phyloP scores from a whole-genome alignment of 2,797 vertebrate genomes.

The Enteromius argenteus region DNA sequence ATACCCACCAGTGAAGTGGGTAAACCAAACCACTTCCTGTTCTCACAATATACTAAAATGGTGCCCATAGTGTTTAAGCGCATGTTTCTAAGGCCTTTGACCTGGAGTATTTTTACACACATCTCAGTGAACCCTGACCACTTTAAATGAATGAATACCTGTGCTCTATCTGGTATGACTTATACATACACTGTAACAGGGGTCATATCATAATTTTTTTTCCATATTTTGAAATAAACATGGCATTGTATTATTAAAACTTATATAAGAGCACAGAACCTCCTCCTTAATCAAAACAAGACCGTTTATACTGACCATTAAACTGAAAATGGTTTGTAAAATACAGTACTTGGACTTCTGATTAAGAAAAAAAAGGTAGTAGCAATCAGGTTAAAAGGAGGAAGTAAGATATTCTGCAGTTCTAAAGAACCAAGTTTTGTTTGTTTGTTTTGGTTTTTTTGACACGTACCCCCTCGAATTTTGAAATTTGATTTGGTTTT shows the following conservation, averaged over 20 bases:
- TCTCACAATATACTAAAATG: slow-evolving; percentile 13
- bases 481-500: background rate
- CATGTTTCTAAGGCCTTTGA: slow-evolving; percentile 12
- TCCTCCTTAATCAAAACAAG: background rate
- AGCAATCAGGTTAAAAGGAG: background rate
- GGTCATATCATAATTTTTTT: background rate
- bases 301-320: background rate
- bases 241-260: background rate
- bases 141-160: background rate
- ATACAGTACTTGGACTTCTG: background rate
- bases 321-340: background rate
- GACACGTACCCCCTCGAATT: background rate
- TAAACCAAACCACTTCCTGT: slow-evolving; percentile 35
- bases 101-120: background rate
- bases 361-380: background rate
- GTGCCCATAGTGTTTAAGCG: background rate
- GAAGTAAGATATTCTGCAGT: slow-evolving; percentile 9
- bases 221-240: background rate
- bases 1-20: background rate
- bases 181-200: background rate
- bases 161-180: background rate
- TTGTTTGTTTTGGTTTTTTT: background rate
- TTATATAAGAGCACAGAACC: background rate
- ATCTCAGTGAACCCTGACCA: background rate
- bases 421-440: background rate